A percentile compares a stretch with the other conserved stretches of the same genome.
phyloP scores from a whole-genome alignment of 2,797 vertebrate genomes.

The Xerus rutilus region DNA sequence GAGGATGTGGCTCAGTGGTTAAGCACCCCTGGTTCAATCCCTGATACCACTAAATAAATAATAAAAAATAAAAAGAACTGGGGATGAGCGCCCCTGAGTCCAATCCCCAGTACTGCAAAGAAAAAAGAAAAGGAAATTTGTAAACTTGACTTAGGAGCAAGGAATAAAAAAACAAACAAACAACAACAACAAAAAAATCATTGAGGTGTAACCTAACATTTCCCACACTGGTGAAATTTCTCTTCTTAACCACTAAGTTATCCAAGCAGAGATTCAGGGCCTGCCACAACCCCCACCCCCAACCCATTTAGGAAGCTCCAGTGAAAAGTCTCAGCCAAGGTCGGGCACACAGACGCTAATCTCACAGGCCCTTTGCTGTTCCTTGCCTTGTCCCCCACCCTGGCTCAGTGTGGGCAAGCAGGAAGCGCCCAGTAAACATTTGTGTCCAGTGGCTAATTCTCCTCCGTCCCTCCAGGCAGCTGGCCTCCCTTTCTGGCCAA shows the following conservation, averaged over 20 bases:
- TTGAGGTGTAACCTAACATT: neutral
- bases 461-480: neutral
- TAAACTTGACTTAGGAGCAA: neutral
- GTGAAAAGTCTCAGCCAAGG: neutral
- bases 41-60: no score
- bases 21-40: no score
- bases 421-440: neutral
- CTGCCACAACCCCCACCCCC: neutral
- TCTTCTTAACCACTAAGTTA: neutral
- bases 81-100: no score
- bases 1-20: no score
- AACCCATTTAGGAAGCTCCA: neutral
- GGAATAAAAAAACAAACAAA: neutral
- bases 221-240: neutral
- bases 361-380: neutral
- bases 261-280: neutral
- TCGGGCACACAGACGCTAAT: fast-evolving
- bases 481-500: neutral
- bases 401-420: neutral
- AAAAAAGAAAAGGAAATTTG: neutral
- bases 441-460: neutral
- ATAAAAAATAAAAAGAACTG: no score
- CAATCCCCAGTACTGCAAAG: neutral
- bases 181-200: no score
- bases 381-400: neutral